Base-by-base conservation (phyloP, 2,113 vertebrate species). In the Solea solea region DNA sequence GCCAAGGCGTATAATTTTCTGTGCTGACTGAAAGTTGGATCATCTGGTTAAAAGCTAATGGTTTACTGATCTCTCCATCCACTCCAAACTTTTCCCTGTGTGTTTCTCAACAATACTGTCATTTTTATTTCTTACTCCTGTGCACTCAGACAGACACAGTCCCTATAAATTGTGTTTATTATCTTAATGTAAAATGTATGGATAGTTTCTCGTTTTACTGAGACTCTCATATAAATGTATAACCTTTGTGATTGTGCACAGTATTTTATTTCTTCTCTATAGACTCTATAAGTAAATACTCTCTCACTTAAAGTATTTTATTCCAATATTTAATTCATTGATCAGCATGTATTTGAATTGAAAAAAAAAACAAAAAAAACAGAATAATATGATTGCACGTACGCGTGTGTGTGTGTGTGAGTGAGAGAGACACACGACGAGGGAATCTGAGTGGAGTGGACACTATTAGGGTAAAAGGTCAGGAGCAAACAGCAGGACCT, bases 401-500 rank as follows among this genome's bases (percentile, higher is more conserved):
- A 53, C 51, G 52, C 8, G 12, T 16, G 13, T 44, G 21, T 3
- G 61, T 27, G 28, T 34, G 15, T 3, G 41, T 48, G 59, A 41
- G 59, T 45, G 13, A 55, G 57, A 64, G 48, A 42, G 16, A 12
- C 25, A 60, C 59, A 40, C 27, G 61, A 51, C 25, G 57, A 41
- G 13, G 64, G 28, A 65, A 41, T 68, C 49, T 51, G 73, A 71
- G 64, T 82, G 76, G 75, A 63, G 14, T 75, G 76, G 70, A 85
- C 53, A 58, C 86, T 81, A 86, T 76, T 52, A 75, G 71, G 78
- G 82, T 82, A 14, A 34, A 72, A 85, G 87, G 69, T 83, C 80
- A 80, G 57, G 13, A 65, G 66, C 61, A 57, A 80, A 42, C 77
- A 56, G 65, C 72, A 14, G 65, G 70, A 52, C 15, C 15, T 52